A percentile compares a stretch with the other conserved stretches of the same genome.
phyloP scores from a whole-genome alignment of 2,113 vertebrate genomes.

The Oostethus manadensis region DNA sequence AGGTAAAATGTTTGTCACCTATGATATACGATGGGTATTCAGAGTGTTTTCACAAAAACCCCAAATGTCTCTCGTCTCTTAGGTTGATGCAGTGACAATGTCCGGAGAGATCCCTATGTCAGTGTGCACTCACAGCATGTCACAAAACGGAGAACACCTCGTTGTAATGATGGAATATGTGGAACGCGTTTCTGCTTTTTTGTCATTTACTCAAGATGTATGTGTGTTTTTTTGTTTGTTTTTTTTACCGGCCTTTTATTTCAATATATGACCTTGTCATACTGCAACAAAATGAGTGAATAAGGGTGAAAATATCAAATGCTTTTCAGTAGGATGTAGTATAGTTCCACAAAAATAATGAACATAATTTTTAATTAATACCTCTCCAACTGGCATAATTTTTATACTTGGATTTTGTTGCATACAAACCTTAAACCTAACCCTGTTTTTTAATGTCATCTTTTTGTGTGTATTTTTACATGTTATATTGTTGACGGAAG shows the following conservation, averaged over 20 bases:
- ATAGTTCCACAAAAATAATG: too few species aligned
- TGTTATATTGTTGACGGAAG: too few species aligned
- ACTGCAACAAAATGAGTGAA: too few species aligned
- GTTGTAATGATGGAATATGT: constrained; percentile 82
- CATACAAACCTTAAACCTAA: not conserved
- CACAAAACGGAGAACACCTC: constrained; percentile 56
- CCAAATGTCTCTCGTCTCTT: constrained; percentile 1
- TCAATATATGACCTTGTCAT: not conserved
- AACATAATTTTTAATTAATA: too few species aligned
- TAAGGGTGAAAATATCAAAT: too few species aligned
- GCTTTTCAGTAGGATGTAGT: not conserved
- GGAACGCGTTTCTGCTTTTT: constrained; percentile 77
- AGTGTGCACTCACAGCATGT: constrained; percentile 71
- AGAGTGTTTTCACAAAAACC: too few species aligned
- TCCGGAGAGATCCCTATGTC: constrained; percentile 76
- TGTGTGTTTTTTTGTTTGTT: constrained; percentile 43
- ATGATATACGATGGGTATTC: not conserved
- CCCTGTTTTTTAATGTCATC: too few species aligned
- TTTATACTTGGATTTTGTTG: too few species aligned
- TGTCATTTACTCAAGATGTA: constrained; percentile 79
- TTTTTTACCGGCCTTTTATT: not conserved
- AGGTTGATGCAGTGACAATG: constrained; percentile 77
- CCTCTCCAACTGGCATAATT: not conserved
- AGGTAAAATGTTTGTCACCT: not conserved
- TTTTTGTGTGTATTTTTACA: too few species aligned